Base-by-base conservation (phyloP, 2,888 invertebrate genomes). In the Lycaena phlaeas region DNA sequence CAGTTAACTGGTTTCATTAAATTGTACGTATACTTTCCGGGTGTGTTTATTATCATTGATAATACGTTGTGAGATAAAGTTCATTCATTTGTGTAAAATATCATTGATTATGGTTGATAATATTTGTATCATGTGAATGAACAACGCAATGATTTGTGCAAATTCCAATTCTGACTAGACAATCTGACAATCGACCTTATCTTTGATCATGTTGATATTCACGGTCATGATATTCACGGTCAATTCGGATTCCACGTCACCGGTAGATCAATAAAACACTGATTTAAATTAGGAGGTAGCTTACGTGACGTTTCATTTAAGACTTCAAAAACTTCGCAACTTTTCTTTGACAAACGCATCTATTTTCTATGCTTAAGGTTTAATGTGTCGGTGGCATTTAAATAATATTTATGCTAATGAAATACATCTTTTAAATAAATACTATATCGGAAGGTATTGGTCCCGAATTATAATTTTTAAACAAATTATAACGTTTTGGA, bases 401-500 rank as follows among this genome's bases (percentile, higher is more conserved):
- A 70, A 75, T 76, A 78, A 71, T 65, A 78, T 79, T 84, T 79
- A 82, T 60, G 68, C 75, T 84, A 81, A 81, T 74, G 76, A 84
- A 75, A 79, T 78, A 81, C 71, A 77, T 74, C 65, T 77, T 77
- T 78, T 68, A 82, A 85, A 86, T 86, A 86, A 85, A 81, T 84
- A 86, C 85, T 84, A 85, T 79, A 68, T 74, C 77, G 78, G 81
- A 85, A 82, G 79, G 72, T 81, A 71, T 79, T 81, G 85, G 84
- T 84, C 85, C 85, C 85, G 65, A 66, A 66, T 79, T 82, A 85
- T 85, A 85, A 85, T 85, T 85, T 84, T 85, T 85, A 85, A 85
- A 85, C 85, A 85, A 85, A 85, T 85, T 84, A 85, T 79, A 84
- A 76, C 57, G 69, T 67, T 69, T 76, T 79, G 79, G 84, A 81